Conservation (phyloP, 2,797 vertebrate genomes). For the Psittacula derbiana region DNA sequence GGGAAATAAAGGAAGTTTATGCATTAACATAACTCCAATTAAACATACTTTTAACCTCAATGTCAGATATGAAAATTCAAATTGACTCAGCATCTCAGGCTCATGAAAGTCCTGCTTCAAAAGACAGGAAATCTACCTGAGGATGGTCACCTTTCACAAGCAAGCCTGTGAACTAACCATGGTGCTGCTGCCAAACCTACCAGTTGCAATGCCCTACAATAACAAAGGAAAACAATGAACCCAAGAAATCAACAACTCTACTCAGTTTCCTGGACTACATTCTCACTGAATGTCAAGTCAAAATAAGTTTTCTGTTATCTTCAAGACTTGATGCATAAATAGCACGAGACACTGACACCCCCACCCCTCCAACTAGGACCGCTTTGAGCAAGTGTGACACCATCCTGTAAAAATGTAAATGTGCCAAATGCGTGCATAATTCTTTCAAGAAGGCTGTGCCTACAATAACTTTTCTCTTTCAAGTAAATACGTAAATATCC, state of each 20-base stretch:
- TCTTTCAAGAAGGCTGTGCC: background rate
- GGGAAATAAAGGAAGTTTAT: background rate
- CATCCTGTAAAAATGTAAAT: background rate
- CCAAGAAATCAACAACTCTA: background rate
- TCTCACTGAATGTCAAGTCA: background rate
- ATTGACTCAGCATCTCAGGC: background rate
- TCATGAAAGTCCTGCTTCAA: background rate
- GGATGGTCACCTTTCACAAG: background rate
- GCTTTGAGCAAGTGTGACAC: constrained; percentile 6
- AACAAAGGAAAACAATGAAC: background rate
- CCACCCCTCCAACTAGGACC: background rate
- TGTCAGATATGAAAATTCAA: background rate
- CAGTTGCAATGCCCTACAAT: background rate
- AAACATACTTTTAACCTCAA: background rate
- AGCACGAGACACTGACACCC: background rate
- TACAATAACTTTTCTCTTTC: background rate
- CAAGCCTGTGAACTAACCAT: background rate
- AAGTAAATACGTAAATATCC: background rate
- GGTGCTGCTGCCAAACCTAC: background rate
- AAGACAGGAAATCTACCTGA: background rate
- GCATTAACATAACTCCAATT: background rate
- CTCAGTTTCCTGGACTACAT: background rate
- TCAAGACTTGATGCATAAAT: background rate
- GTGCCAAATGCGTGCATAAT: constrained; percentile 18
- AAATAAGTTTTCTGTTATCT: background rate